Evolutionary conservation across 2,888 invertebrate species (phyloP).

Genomic region (Sarcophaga subvicina): DNA sequence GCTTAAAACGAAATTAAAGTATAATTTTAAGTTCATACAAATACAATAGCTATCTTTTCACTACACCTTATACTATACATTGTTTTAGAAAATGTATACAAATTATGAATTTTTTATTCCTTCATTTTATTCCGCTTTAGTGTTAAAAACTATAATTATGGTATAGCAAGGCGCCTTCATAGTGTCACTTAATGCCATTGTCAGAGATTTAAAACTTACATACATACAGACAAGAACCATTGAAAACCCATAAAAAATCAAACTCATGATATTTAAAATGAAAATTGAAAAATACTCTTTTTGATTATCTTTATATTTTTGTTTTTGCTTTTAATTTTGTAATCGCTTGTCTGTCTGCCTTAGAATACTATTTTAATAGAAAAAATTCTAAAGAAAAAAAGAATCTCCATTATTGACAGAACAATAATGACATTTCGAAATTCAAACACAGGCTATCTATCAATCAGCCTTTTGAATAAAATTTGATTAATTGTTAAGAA

Average conservation of each 20-base stretch:
- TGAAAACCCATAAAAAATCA: slow-evolving; percentile 19
- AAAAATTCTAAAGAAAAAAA: background rate
- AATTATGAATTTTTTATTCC: no score
- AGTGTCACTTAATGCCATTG: no score
- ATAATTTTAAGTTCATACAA: no score
- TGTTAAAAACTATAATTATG: no score
- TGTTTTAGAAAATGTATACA: no score
- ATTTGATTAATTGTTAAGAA: slow-evolving; percentile 7
- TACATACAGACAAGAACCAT: background rate
- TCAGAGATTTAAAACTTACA: no score
- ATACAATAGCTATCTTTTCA: no score
- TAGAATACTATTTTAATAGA: background rate
- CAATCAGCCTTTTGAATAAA: slow-evolving; percentile 5
- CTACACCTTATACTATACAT: no score
- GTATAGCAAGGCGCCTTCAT: no score
- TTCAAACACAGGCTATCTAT: slow-evolving; percentile 49
- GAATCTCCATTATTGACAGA: background rate
- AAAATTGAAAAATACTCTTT: background rate
- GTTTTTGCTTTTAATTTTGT: background rate
- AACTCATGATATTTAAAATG: slow-evolving; percentile 20
- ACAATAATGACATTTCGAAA: slow-evolving; percentile 5
- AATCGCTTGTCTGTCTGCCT: slow-evolving; percentile 47
- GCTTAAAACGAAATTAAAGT: no score
- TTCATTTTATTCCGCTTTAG: no score
- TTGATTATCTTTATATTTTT: background rate